Conservation (phyloP, 1,140 invertebrate genomes). For the Trypoxylus dichotomus region DNA sequence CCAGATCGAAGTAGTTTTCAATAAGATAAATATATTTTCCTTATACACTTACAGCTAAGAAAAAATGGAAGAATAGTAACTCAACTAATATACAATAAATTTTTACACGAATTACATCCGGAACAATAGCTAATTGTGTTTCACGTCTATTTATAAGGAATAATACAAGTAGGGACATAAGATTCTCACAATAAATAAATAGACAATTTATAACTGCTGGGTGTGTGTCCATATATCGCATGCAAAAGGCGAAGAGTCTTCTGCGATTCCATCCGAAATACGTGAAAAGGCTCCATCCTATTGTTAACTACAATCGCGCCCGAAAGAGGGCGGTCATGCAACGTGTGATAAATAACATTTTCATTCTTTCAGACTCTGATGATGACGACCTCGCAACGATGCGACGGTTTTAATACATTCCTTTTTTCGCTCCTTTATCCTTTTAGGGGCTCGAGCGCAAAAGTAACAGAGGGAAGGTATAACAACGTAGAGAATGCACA, state of each 20-base stretch:
- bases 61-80: too few relatives aligned
- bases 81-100: background rate
- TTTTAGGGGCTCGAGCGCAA: background rate
- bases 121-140: background rate
- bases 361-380: background rate
- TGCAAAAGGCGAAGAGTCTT: background rate
- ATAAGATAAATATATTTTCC: too few relatives aligned
- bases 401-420: conserved; percentile 22
- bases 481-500: background rate
- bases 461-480: background rate
- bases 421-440: conserved; percentile 7
- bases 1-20: too few relatives aligned
- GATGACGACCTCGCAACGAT: background rate
- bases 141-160: background rate
- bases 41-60: too few relatives aligned
- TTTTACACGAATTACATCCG: background rate
- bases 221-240: background rate
- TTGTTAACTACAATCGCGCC: conserved; percentile 23
- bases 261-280: conserved; percentile 9
- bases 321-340: conserved; percentile 20
- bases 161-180: background rate
- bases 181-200: conserved; percentile 20
- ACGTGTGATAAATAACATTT: conserved; percentile 29
- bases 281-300: conserved; percentile 6
- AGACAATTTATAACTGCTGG: conserved; percentile 14